These are phyloP conservation scores for Botia kubotai DNA, from an alignment of 2,797 vertebrate species.

Conservation along the genomic window DNA sequence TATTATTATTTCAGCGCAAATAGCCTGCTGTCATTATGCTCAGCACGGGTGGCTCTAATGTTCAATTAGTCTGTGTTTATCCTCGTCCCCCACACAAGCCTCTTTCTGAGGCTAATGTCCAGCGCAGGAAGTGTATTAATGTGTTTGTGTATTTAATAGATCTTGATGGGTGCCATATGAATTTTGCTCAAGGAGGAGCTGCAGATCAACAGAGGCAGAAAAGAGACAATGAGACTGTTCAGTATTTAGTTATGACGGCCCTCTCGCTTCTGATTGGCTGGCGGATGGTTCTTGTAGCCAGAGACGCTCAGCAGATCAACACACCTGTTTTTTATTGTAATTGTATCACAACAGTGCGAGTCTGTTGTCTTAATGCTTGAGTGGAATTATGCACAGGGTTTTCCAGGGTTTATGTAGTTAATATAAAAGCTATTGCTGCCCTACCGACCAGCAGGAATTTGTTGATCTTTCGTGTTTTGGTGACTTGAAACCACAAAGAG, in stretches of 20 bases:
- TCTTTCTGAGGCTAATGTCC: constrained; percentile 41
- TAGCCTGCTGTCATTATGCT: constrained; percentile 46
- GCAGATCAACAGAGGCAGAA: constrained; percentile 8
- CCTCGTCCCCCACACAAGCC: constrained; percentile 29
- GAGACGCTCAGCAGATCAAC: neutral
- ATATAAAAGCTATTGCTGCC: constrained; percentile 7
- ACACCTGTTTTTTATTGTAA: constrained; percentile 37
- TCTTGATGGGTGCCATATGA: constrained; percentile 78
- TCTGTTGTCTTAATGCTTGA: constrained; percentile 14
- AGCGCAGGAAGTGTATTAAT: constrained; percentile 63
- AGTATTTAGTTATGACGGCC: constrained; percentile 43
- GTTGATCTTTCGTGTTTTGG: neutral
- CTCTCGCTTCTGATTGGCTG: constrained; percentile 36
- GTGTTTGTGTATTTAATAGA: constrained; percentile 74
- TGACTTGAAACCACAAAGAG: neutral
- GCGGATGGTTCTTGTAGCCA: neutral
- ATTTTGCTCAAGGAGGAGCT: constrained; percentile 34
- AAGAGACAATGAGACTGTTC: constrained; percentile 46
- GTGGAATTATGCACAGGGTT: neutral
- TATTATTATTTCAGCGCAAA: constrained; percentile 56
- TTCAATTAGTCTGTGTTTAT: constrained; percentile 20
- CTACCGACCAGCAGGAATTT: neutral
- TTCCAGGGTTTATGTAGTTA: neutral
- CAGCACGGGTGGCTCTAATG: constrained; percentile 22
- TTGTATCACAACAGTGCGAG: constrained; percentile 6